Conservation (phyloP, 1,140 invertebrate species). For the Drosophila rufa region DNA sequence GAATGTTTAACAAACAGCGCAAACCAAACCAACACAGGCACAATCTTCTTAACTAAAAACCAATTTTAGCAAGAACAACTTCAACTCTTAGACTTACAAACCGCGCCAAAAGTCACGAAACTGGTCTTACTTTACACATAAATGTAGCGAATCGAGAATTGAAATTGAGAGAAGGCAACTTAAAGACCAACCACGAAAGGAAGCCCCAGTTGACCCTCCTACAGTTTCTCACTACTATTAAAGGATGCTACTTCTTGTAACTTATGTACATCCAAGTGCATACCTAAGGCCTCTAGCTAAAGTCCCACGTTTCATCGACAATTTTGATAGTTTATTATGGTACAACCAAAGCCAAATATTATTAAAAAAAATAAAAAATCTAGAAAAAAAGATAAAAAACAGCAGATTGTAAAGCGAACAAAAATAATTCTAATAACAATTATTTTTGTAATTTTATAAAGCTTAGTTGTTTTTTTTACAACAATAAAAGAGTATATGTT, state of each 20-base stretch:
- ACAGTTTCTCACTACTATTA: conserved; percentile 48
- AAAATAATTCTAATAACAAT: conserved; percentile 75
- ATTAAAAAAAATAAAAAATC: conserved; percentile 17
- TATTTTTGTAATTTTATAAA: conserved; percentile 84
- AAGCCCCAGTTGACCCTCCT: conserved; percentile 22
- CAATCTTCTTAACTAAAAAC: conserved; percentile 65
- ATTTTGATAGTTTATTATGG: conserved; percentile 74
- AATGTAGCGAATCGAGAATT: conserved; percentile 22
- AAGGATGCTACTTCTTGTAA: conserved; percentile 38
- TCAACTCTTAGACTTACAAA: conserved; percentile 76
- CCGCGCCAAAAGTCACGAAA: conserved; percentile 71
- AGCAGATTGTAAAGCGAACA: conserved; percentile 36
- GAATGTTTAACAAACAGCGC: conserved; percentile 70
- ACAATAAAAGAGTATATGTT: conserved; percentile 31
- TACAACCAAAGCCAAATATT: conserved; percentile 77
- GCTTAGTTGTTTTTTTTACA: conserved; percentile 70
- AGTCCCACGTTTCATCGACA: conserved; percentile 62
- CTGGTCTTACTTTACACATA: conserved; percentile 55
- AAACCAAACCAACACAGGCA: conserved; percentile 54
- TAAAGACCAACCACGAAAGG: conserved; percentile 31
- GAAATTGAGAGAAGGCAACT: conserved; percentile 30
- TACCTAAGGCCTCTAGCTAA: conserved; percentile 48
- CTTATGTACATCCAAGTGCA: conserved; percentile 19
- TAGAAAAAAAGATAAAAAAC: conserved; percentile 20
- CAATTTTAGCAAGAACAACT: conserved; percentile 68